A percentile compares a stretch with the other conserved stretches of the same genome.
Conservation (phyloP, 2,797 vertebrate species). For the Argyrosomus regius region DNA sequence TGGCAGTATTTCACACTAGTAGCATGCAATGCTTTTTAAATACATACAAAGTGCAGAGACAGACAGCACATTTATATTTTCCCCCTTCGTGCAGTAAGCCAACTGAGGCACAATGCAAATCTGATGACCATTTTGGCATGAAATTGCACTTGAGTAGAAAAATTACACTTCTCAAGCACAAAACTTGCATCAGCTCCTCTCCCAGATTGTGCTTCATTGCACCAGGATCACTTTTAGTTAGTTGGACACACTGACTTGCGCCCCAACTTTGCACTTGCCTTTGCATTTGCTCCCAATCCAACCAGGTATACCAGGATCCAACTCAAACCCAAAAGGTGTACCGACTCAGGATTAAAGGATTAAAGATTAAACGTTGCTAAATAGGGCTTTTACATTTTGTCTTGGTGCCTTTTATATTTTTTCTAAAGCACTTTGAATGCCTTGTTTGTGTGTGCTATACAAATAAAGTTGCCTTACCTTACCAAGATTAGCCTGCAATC, state of each 20-base stretch:
- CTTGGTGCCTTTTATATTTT: no score
- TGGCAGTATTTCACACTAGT: background rate
- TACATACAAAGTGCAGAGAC: background rate
- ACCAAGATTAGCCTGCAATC: no score
- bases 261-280: background rate
- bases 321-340: background rate
- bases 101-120: background rate
- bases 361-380: no score
- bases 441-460: no score
- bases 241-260: background rate
- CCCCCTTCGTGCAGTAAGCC: background rate
- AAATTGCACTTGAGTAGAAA: conserved; percentile 23
- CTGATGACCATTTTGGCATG: conserved; percentile 17
- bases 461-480: no score
- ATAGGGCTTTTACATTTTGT: no score
- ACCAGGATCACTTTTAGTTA: background rate
- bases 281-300: background rate
- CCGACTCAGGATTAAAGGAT: no score
- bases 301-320: no score
- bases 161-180: background rate
- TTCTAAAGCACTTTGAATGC: no score
- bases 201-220: conserved; percentile 5
- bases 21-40: background rate
- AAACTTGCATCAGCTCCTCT: conserved; percentile 9
- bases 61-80: background rate